Evolutionary conservation across 2,797 vertebrate species (phyloP).

Genomic region (Dryobates pubescens): DNA sequence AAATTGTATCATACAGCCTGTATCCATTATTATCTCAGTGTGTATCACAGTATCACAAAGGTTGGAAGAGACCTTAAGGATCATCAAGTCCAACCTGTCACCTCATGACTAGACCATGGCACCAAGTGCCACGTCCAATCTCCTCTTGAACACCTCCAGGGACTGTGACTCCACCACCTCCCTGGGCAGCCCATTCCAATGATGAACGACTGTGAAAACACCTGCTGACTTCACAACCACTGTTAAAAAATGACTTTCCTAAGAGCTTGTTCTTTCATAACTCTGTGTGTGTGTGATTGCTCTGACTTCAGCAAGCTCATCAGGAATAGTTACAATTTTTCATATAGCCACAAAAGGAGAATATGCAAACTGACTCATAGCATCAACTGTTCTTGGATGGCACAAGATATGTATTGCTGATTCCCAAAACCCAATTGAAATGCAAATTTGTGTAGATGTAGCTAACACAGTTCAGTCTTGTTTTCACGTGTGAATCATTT

Average conservation of each 20-base stretch:
- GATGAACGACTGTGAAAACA: too few relatives aligned
- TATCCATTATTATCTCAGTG: background rate
- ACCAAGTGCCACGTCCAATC: too few relatives aligned
- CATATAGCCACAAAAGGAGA: background rate
- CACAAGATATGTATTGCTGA: background rate
- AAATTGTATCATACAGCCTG: background rate
- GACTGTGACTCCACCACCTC: too few relatives aligned
- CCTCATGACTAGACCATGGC: too few relatives aligned
- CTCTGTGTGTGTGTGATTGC: background rate
- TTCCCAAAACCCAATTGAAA: background rate
- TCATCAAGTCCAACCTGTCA: too few relatives aligned
- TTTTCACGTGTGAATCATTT: background rate
- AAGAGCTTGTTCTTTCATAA: background rate
- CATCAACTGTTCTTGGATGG: background rate
- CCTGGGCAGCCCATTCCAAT: too few relatives aligned
- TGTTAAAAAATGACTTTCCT: background rate
- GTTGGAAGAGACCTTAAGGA: too few relatives aligned
- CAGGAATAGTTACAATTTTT: background rate
- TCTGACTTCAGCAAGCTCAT: background rate
- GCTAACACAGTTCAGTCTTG: background rate
- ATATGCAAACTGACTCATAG: rapidly evolving
- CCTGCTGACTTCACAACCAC: background rate
- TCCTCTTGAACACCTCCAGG: too few relatives aligned
- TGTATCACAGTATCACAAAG: too few relatives aligned
- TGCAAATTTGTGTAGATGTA: background rate